Evolutionary conservation across 2,888 invertebrate genomes (phyloP), one percentile per base, ranked within the genome.

Genomic region (Tortrix viridana): DNA sequence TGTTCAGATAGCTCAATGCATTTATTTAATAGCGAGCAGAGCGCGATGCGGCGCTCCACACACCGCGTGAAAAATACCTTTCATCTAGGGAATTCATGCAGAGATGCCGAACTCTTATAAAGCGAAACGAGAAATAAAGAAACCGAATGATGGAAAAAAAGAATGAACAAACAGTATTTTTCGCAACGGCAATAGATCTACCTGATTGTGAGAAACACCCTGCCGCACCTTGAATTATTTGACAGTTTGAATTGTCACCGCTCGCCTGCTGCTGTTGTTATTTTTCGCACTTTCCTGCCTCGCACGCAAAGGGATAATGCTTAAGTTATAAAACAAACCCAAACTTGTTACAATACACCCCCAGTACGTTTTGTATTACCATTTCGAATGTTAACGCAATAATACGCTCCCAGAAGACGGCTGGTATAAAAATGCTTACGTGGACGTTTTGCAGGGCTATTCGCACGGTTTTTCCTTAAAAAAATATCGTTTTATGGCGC

Each of bases 31-130:
- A 83, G 74, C 72, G 72, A 78, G 78, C 80, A 80, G 75, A 79
- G 77, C 74, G 71, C 75, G 78, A 67, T 70, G 75, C 77, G 80
- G 76, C 71, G 76, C 71, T 74, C 69, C 74, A 71, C 73, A 75
- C 77, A 79, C 74, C 76, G 74, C 80, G 85, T 86, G 88, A 86
- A 88, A 89, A 89, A 90, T 87, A 86, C 82, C 84, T 82, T 89
- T 88, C 84, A 88, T 86, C 90, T 87, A 81, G 89, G 88, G 89
- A 89, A 89, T 91, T 88, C 86, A 84, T 80, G 82, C 78, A 77
- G 78, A 84, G 83, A 84, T 86, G 82, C 85, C 86, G 81, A 88
- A 88, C 86, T 87, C 86, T 84, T 88, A 89, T 89, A 88, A 83
- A 85, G 82, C 77, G 83, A 80, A 85, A 82, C 78, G 79, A 78